These are phyloP conservation scores for Pachycephus smyrnensis DNA, from an alignment of 2,888 invertebrate genomes.

Conservation along the genomic window DNA sequence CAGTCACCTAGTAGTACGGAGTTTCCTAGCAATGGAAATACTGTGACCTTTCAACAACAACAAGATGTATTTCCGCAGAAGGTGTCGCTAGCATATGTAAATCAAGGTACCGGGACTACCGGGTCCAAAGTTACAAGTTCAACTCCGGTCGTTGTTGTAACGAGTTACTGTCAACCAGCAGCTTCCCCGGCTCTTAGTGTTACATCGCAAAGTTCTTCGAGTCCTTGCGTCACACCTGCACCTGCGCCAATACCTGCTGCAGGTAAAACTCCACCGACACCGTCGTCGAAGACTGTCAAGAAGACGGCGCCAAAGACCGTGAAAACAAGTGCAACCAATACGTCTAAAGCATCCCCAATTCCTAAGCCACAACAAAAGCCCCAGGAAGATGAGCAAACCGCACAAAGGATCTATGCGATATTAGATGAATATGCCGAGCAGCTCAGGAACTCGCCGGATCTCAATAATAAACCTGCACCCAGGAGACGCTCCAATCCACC, in stretches of 20 bases:
- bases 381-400: conserved; percentile 84
- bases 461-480: conserved; percentile 85
- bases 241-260: conserved; percentile 66
- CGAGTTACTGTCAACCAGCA: conserved; percentile 70
- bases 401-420: conserved; percentile 83
- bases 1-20: conserved; percentile 44
- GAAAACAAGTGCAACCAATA: conserved; percentile 71
- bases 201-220: conserved; percentile 72
- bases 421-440: conserved; percentile 85
- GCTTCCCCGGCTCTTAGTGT: conserved; percentile 72
- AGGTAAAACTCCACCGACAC: conserved; percentile 68
- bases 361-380: conserved; percentile 80
- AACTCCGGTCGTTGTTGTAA: conserved; percentile 71
- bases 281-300: conserved; percentile 62
- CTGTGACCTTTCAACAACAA: conserved; percentile 42
- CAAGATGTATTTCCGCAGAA: conserved; percentile 65
- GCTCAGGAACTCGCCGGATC: conserved; percentile 81
- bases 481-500: conserved; percentile 80
- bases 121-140: conserved; percentile 66
- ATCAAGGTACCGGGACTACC: conserved; percentile 57
- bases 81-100: conserved; percentile 71
- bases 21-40: conserved; percentile 52
- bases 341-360: conserved; percentile 75
- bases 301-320: conserved; percentile 71
- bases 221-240: conserved; percentile 72